phyloP scores from a whole-genome alignment of 2,113 vertebrate species.

The Tragelaphus strepsiceros region DNA sequence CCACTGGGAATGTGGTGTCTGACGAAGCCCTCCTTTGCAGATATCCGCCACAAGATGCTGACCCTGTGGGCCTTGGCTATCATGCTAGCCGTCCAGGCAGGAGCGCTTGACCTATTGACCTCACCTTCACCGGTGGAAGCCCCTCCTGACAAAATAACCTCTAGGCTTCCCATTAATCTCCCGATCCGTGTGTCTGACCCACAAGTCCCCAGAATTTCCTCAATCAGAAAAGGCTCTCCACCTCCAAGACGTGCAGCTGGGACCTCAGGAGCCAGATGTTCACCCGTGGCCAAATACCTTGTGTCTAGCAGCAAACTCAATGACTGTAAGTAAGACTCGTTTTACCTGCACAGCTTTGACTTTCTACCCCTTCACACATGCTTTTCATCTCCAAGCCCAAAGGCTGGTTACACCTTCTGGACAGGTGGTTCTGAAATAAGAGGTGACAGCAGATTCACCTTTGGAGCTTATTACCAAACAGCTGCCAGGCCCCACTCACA shows the following conservation, averaged over 20 bases:
- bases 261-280: background rate
- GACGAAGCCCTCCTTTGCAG: constrained; percentile 25
- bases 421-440: background rate
- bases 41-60: constrained; percentile 33
- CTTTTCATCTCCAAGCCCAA: background rate
- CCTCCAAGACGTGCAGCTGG: accelerated
- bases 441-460: background rate
- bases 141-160: accelerated
- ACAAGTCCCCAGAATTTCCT: accelerated
- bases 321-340: constrained; percentile 26
- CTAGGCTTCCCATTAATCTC: background rate
- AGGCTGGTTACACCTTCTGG: background rate
- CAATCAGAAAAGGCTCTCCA: accelerated
- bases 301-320: background rate
- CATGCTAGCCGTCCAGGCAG: background rate
- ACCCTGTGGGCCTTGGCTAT: background rate
- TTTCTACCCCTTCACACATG: background rate
- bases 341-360: background rate
- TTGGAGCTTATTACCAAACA: background rate
- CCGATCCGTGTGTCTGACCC: accelerated
- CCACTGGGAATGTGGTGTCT: background rate
- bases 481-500: too few species aligned
- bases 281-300: background rate
- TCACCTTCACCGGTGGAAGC: accelerated
- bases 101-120: background rate